phyloP scores from a whole-genome alignment of 2,113 vertebrate genomes.

The Cercocebus atys region DNA sequence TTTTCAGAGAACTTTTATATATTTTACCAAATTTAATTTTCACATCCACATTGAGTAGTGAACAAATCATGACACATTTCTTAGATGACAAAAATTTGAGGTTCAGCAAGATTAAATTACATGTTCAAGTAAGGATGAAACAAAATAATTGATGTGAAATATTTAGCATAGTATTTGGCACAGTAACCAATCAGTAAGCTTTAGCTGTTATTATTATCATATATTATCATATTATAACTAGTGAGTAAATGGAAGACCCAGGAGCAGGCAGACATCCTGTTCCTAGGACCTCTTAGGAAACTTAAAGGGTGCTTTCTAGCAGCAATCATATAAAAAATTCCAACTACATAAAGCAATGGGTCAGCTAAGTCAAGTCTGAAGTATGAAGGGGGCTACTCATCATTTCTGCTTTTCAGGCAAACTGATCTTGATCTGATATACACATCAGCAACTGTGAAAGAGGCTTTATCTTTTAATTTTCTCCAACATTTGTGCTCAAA shows the following conservation, averaged over 20 bases:
- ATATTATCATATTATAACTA: not conserved
- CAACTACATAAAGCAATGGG: not conserved
- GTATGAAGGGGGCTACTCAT: not conserved
- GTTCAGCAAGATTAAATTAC: not conserved
- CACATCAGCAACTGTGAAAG: not conserved
- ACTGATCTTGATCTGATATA: not conserved
- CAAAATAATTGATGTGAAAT: not conserved
- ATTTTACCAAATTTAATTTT: constrained; percentile 45
- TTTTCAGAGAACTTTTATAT: constrained; percentile 40
- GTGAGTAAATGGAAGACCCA: not conserved
- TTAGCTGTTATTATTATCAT: not conserved
- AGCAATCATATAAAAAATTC: not conserved
- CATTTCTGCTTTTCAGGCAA: constrained; percentile 1
- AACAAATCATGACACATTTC: not conserved
- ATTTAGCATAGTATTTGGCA: not conserved
- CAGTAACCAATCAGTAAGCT: not conserved
- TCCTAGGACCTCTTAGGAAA: not conserved
- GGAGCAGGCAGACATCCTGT: not conserved
- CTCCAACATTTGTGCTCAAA: not conserved
- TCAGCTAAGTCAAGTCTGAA: not conserved
- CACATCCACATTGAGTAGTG: not conserved
- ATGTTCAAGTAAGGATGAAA: constrained; percentile 11
- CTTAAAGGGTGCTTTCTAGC: not conserved
- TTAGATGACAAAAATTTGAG: not conserved
- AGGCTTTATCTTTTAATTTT: constrained; percentile 14